Base-by-base conservation (phyloP, 2,797 vertebrate species). In the Enteromius paludinosus region DNA sequence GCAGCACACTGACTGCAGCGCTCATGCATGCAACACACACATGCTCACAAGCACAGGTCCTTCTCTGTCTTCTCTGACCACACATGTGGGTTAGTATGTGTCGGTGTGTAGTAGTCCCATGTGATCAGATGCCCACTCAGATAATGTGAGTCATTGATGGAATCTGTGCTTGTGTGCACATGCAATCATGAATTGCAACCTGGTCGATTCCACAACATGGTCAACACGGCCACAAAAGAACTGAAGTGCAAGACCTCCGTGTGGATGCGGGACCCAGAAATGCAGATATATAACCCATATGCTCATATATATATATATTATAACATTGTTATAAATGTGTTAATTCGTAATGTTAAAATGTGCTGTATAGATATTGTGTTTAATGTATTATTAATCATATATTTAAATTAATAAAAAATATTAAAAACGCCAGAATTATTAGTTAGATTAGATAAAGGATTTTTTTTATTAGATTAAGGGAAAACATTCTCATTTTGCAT, bases 1-100 rank as follows among this genome's bases (percentile, higher is more conserved):
- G 82, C 78, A 89, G 88, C 76, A 11, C 87, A 86, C 87, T 84
- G 86, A 92, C 91, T 91, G 94, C 92, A 92, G 82, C 78, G 38
- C 88, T 84, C 54, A 79, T 90, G 89, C 85, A 91, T 87, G 87
- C 89, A 89, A 83, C 72, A 83, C 73, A 73, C 33, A 28, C 28
- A 12, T 71, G 64, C 25, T 72, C 61, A 49, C 28, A 75, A 41
- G 49, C 70, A 64, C 88, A 92, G 89, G 91, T 56, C 38, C 23
- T 56, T 54, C n/a, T 61, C 74, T 74, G 45, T 47, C 45, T 65
- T 23, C 54, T 56, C 54, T 12, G 43, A 38, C 18, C 38, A 45
- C 23, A 25, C 33, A 49, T 82, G 65, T 79, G 30, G 72, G 47
- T 45, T 77, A 73, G 56, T 69, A 61, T 59, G 14, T 81, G 79